Evolutionary conservation across 2,113 vertebrate species (phyloP), one percentile per base, ranked within the genome.

Genomic region (Grammomys dolichurus): DNA sequence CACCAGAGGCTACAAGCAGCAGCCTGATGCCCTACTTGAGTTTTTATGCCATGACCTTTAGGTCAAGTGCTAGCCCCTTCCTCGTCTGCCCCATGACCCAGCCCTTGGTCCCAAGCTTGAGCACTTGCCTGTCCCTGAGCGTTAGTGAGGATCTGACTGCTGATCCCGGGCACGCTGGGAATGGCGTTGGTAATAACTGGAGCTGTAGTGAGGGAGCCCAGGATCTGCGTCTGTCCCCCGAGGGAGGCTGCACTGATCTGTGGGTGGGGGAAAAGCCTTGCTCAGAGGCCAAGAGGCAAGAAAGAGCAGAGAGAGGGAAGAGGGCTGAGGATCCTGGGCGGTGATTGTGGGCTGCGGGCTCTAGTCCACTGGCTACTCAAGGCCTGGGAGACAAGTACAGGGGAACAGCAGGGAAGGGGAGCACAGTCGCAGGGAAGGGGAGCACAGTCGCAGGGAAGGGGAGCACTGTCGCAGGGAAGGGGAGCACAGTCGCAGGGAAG

Each of bases 91-190:
- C 93, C 76, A 11, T 11, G 10, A 13, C 20, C 92, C 60, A 36
- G 0, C 90, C 58, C 85, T 43, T 58, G n/a, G 7, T 51, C 91
- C n/a, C 80, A 58, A 5, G 72, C 96, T 72, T 78, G 76, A 48
- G 40, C 94, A 98, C 98, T 97, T 98, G 99, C 99, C 99, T 99
- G 99, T 95, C 99, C 99, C 98, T 99, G 99, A 89, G 99, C 98
- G 75, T 99, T 99, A 94, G 99, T 99, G 98, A 99, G 99, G 97
- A 99, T 99, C 98, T 99, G 99, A 89, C 99, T 99, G 94, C 99
- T 98, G 98, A 99, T 98, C 92, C 99, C 99, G 10, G 99, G 99
- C 95, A 99, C 98, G 96, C 99, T 99, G 98, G 99, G 98, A 98
- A 99, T 98, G 97, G 99, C 96, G 78, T 97, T 99, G 95, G 99